A percentile compares a stretch with the other conserved stretches of the same genome.
Conservation (phyloP, 2,888 invertebrate species). For the Pristionchus maxplancki region DNA sequence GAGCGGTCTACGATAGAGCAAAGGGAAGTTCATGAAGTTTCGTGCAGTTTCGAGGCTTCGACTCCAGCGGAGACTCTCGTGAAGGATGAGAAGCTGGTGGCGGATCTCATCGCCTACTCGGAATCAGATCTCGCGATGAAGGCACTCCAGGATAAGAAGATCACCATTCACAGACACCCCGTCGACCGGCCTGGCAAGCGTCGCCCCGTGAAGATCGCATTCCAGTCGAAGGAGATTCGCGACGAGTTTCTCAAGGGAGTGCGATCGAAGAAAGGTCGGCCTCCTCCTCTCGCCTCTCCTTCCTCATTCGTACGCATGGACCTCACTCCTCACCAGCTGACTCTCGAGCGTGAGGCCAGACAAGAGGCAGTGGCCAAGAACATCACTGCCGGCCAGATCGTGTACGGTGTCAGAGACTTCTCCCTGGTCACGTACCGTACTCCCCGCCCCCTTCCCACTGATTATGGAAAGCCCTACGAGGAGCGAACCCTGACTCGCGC, state of each 20-base stretch:
- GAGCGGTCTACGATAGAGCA: not conserved
- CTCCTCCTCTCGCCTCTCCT: not conserved
- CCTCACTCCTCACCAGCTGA: not conserved
- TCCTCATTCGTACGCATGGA: not conserved
- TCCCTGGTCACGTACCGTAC: not conserved
- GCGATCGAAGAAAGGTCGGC: not conserved
- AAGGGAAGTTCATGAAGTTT: not conserved
- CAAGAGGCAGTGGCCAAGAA: not conserved
- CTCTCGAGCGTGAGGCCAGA: not conserved
- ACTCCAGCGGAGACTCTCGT: not conserved
- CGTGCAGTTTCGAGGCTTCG: not conserved
- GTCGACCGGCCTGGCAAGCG: not conserved
- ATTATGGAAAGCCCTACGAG: not conserved
- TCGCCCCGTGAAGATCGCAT: not conserved
- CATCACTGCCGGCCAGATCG: not conserved
- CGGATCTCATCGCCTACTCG: not conserved
- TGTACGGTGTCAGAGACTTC: not conserved
- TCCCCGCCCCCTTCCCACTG: not conserved
- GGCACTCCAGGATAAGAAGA: not conserved
- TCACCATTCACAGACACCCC: not conserved
- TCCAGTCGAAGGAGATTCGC: not conserved
- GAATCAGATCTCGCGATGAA: not conserved
- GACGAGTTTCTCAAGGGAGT: not conserved
- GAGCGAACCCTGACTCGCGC: not conserved
- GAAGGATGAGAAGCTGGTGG: not conserved